phyloP scores from a whole-genome alignment of 2,113 vertebrate species.

The Alligator sinensis region DNA sequence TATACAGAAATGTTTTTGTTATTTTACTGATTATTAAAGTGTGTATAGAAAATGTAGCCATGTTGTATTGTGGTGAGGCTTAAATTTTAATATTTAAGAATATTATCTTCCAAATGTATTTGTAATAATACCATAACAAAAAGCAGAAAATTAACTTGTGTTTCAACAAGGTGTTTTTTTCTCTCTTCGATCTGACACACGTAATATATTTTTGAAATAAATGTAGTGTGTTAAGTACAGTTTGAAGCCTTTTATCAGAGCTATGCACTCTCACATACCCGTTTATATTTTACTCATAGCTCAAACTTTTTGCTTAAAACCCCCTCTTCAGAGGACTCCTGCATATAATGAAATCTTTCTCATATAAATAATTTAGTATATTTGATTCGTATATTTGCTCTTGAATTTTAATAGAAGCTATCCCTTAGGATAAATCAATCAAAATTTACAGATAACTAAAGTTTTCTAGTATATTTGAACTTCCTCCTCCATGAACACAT shows the following conservation, averaged over 20 bases:
- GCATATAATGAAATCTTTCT: background rate
- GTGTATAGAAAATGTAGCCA: background rate
- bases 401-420: background rate
- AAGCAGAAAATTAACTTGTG: background rate
- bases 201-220: background rate
- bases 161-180: background rate
- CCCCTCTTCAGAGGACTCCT: background rate
- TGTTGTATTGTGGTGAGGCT: slow-evolving; percentile 9
- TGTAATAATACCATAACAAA: background rate
- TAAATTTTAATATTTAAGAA: background rate
- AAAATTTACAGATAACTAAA: background rate
- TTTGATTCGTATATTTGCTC: background rate
- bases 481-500: background rate
- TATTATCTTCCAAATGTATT: background rate
- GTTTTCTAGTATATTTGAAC: background rate
- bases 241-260: background rate
- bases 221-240: too few relatives aligned
- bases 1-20: background rate
- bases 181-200: background rate
- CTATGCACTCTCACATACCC: background rate
- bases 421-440: background rate
- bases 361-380: background rate
- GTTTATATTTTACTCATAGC: background rate
- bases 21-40: background rate
- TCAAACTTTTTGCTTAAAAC: background rate